A percentile compares a stretch with the other conserved stretches of the same genome.
Conservation (phyloP, 53 echinoderm and acorn worm genomes). For the Mesocentrotus franciscanus region DNA sequence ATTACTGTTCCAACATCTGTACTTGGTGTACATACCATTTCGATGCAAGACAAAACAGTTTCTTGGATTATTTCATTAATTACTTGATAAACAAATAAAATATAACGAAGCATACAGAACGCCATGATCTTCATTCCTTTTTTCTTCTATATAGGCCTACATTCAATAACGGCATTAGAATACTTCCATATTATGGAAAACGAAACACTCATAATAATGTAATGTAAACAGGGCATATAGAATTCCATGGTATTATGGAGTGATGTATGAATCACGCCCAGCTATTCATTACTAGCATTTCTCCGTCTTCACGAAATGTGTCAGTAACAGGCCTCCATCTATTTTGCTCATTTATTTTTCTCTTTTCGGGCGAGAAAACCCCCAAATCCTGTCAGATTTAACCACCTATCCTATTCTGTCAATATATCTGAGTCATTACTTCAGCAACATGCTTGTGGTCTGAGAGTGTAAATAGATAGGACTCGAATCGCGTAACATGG, state of each 20-base stretch:
- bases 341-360: background rate
- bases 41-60: too few relatives aligned
- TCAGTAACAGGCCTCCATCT: background rate
- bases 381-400: background rate
- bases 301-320: conserved; percentile 12
- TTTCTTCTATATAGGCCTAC: too few relatives aligned
- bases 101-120: too few relatives aligned
- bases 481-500: background rate
- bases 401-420: background rate
- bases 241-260: background rate
- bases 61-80: too few relatives aligned
- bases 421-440: background rate
- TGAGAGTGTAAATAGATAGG: background rate
- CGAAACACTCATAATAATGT: background rate
- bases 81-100: too few relatives aligned
- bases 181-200: too few relatives aligned
- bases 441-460: background rate
- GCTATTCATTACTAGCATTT: conserved; percentile 16
- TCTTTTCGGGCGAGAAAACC: background rate
- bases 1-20: too few relatives aligned
- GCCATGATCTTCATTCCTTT: too few relatives aligned
- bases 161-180: too few relatives aligned
- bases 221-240: background rate
- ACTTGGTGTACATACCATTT: too few relatives aligned
- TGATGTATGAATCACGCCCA: conserved; percentile 27